Base-by-base conservation (phyloP, 2,888 invertebrate genomes). In the Chromoteleia sp. region DNA sequence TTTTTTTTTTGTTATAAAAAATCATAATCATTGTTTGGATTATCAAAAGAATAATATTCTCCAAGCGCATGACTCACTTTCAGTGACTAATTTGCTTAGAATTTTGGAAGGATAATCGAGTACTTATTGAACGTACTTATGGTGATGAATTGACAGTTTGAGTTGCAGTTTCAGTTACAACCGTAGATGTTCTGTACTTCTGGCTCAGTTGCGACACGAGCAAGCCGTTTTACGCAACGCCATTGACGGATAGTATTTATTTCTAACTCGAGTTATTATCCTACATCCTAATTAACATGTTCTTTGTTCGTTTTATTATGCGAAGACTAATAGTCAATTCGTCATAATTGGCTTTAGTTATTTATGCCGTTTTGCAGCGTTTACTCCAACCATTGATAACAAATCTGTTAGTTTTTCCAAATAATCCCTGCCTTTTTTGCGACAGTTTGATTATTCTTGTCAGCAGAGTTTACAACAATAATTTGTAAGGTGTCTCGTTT, bases 231-330 rank as follows among this genome's bases (percentile, higher is more conserved):
- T 71, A 65, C 65, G 78, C 78, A 78, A 78, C 43, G 45, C 33
- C 61, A 41, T 54, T 29, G 48, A 39, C 52, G 41, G 54, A 54
- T 29, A 67, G 65, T 67, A 67, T 75, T 75, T 75, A 75, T 71
- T 71, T 63, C 70, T 65, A 78, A 71, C 70, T 71, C 48, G 65
- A 71, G 78, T 63, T 78, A 70, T 70, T 71, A 70, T 70, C 43
- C 78, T 56, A 33, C 78, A 58, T 50, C 65, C 56, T 78, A 71
- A 78, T 78, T 78, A 78, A 71, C 65, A 36, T 71, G 71, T 58
- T 63, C 71, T 65, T 71, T 71, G 63, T 76, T 76, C 59, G 33
- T 71, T 71, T 78, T 78, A 78, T 52, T 58, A 59, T 65, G 63
- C 48, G 63, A 71, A 71, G 61, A 74, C 68, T 68, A 74, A 63